A percentile compares a stretch with the other conserved stretches of the same genome.
phyloP scores from a whole-genome alignment of 2,113 vertebrate species.

The Orthonyx spaldingii region DNA sequence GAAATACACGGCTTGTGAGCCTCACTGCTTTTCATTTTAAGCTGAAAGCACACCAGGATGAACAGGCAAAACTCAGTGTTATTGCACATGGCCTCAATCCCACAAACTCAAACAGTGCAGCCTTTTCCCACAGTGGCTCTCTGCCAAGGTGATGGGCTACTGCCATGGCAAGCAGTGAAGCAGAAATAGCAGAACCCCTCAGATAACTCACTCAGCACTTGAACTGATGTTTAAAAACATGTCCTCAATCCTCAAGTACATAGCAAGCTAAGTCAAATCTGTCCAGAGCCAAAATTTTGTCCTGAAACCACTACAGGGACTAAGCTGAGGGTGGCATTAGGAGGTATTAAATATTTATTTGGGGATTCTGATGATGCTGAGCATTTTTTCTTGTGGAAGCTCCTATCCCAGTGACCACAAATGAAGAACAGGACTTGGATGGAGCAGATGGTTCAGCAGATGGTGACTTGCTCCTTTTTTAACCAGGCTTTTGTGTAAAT shows the following conservation, averaged over 20 bases:
- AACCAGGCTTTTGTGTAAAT: conserved; percentile 49
- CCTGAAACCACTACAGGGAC: background rate
- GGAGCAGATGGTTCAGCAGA: conserved; percentile 61
- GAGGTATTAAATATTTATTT: conserved; percentile 33
- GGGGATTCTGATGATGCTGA: conserved; percentile 18
- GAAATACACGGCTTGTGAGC: background rate
- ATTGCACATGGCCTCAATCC: background rate
- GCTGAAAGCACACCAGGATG: background rate
- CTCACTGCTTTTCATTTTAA: background rate
- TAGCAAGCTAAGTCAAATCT: background rate
- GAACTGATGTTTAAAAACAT: background rate
- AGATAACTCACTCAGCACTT: background rate
- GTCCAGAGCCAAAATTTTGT: background rate
- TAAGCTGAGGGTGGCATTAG: conserved; percentile 4
- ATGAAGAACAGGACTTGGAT: conserved; percentile 19
- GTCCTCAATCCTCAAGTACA: background rate
- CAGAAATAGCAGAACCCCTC: background rate
- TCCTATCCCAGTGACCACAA: conserved; percentile 36
- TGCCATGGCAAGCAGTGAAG: background rate
- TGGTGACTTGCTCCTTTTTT: conserved; percentile 64
- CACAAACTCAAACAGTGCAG: background rate
- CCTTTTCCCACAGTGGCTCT: background rate
- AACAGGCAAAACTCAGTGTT: background rate
- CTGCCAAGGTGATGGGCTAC: background rate
- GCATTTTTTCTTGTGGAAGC: background rate